Percentiles rank a stretch among this genome's conserved stretches.
Conservation (phyloP, 2,888 invertebrate species). For the Formica aserva region DNA sequence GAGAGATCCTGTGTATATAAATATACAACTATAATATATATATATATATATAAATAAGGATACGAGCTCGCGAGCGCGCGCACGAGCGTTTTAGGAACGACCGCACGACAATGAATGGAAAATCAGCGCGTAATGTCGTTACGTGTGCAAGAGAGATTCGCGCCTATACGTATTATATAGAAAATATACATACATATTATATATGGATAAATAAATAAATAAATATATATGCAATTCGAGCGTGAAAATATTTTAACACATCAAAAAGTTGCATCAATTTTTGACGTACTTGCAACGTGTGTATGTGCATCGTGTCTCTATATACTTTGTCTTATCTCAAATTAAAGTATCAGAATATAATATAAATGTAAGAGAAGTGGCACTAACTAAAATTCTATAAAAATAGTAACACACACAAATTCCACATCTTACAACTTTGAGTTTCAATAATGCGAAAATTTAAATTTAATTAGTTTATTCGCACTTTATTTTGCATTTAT, state of each 20-base stretch:
- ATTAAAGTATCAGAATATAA: background rate
- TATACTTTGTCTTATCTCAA: background rate
- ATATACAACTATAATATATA: slow-evolving; percentile 82
- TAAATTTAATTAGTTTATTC: slow-evolving; percentile 25
- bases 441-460: background rate
- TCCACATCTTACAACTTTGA: background rate
- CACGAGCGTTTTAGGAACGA: slow-evolving; percentile 23
- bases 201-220: slow-evolving; percentile 66
- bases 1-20: slow-evolving; percentile 81
- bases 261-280: background rate
- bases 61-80: slow-evolving; percentile 30
- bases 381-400: background rate
- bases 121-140: slow-evolving; percentile 22
- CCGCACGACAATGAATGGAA: slow-evolving; percentile 11
- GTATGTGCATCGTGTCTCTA: background rate
- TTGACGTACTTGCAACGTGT: background rate
- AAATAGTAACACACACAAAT: background rate
- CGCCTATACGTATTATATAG: slow-evolving; percentile 72
- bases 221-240: slow-evolving; percentile 57
- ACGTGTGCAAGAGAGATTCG: slow-evolving; percentile 55
- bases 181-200: slow-evolving; percentile 54
- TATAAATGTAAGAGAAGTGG: background rate
- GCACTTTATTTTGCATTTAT: background rate
- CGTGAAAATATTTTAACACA: background rate
- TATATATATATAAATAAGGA: slow-evolving; percentile 70